Evolutionary conservation across 2,888 invertebrate genomes (phyloP).

Genomic region (Sceliomorpha sp.): DNA sequence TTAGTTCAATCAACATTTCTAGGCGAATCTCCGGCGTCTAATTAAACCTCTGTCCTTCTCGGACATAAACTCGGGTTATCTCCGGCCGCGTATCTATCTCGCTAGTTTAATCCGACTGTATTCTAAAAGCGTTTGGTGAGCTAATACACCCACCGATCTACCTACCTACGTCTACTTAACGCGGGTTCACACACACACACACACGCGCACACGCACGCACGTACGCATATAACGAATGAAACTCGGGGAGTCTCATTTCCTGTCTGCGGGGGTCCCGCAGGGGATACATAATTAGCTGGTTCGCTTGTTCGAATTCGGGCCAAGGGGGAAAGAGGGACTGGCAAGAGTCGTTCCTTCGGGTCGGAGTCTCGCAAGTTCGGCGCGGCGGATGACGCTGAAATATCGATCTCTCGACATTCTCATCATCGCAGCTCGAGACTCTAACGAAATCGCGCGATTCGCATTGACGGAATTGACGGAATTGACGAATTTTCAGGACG

Average conservation of each 20-base stretch:
- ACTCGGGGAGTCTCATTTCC: slow-evolving; percentile 78
- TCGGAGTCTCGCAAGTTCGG: slow-evolving; percentile 35
- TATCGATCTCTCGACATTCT: slow-evolving; percentile 34
- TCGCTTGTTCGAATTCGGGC: slow-evolving; percentile 64
- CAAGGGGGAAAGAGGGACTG: slow-evolving; percentile 35
- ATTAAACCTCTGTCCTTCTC: slow-evolving; percentile 75
- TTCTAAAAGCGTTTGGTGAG: slow-evolving; percentile 60
- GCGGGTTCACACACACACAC: slow-evolving; percentile 1
- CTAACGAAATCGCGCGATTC: too few relatives aligned
- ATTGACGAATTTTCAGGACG: too few relatives aligned
- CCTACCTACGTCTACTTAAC: slow-evolving; percentile 7
- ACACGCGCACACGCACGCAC: slow-evolving; percentile 18
- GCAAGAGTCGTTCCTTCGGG: slow-evolving; percentile 45
- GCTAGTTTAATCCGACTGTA: slow-evolving; percentile 72
- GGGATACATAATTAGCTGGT: slow-evolving; percentile 77
- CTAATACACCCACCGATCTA: slow-evolving; percentile 40
- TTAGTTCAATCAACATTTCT: slow-evolving; percentile 80
- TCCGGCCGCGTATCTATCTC: slow-evolving; percentile 69
- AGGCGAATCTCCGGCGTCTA: slow-evolving; percentile 77
- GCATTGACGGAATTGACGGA: too few relatives aligned
- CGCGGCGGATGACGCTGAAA: slow-evolving; percentile 32
- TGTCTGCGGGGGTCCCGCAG: slow-evolving; percentile 76
- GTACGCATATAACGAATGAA: slow-evolving; percentile 59
- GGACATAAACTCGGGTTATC: slow-evolving; percentile 79
- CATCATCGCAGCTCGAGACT: neutral